Evolutionary conservation across 2,888 invertebrate genomes (phyloP), one percentile per base, ranked within the genome.

Genomic region (Parelbella ahira): DNA sequence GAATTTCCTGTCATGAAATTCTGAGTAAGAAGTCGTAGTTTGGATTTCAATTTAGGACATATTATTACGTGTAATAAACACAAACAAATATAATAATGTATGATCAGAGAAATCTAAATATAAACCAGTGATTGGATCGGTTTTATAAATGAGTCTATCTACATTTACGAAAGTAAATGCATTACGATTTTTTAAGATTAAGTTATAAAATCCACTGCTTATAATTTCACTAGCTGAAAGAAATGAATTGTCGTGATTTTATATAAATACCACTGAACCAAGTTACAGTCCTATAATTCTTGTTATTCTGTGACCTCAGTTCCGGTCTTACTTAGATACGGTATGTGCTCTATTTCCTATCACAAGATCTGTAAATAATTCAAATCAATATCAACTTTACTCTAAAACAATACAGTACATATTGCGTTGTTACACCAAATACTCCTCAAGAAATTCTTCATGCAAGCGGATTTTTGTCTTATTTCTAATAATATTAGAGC

Each of bases 281-380:
- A 21, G 21, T 19, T 29, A 29, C 9, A 21, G 10, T 9, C 6
- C 6, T 15, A 20, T 13, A 33, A 15, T 33, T 28, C 33, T 34
- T 8, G 21, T 6, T 15, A 33, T 19, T 11, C 33, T 41, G 10
- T 41, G 33, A 41, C 33, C 41, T 41, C n/a, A 34, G 41, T 41
- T 41, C 41, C 41, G 41, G 41, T 41, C 27, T 34, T n/a, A 27
- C 27, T 41, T 28, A 20, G 27, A 27, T 34, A 41, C 33, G 33
- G 41, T 33, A 9, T 33, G 25, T 39, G 39, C 32, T 34, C 41
- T 41, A 34, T 34, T 15, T 41, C 41, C 20, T 41, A 41, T 41
- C 33, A 2, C 15, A 21, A 25, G 10, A 33, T 41, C 41, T n/a
- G n/a, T n/a, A n/a, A n/a, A n/a, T n/a, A n/a, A 4, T 5, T 6